Evolutionary conservation across 1,140 invertebrate species (phyloP).

Genomic region (Eriosoma lanigerum): DNA sequence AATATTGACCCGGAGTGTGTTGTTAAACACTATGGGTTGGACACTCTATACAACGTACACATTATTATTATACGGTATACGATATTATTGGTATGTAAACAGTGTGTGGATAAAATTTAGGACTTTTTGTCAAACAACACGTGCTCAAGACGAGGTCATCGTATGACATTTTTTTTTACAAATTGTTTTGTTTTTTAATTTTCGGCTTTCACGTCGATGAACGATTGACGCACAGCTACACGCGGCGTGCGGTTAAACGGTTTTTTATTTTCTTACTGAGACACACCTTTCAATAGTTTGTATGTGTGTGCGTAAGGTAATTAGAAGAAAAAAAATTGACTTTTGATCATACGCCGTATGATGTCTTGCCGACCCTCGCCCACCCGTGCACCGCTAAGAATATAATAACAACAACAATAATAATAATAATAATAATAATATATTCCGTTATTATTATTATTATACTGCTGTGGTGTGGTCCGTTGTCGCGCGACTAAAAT

Average conservation of each 20-base stretch:
- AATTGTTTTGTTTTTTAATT: not conserved
- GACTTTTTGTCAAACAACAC: not conserved
- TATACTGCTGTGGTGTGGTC: no score
- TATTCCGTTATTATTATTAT: no score
- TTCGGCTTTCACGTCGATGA: constrained; percentile 6
- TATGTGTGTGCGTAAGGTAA: not conserved
- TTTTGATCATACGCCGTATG: not conserved
- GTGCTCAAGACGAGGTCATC: constrained; percentile 14
- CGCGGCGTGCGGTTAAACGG: constrained; percentile 20
- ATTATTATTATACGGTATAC: no score
- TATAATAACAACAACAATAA: not conserved
- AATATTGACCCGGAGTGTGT: no score
- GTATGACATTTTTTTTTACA: not conserved
- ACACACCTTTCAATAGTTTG: not conserved
- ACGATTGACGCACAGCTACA: not conserved
- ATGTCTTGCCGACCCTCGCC: not conserved
- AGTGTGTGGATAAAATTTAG: not conserved
- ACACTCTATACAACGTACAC: no score
- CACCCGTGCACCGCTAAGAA: not conserved
- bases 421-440: not conserved
- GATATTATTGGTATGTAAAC: not conserved
- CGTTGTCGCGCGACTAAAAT: no score
- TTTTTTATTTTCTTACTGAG: not conserved
- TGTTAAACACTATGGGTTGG: no score
- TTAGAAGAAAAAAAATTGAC: not conserved